These are phyloP conservation scores for Probaryconus sp. DNA, from an alignment of 1,140 invertebrate species.

Conservation along the genomic window DNA sequence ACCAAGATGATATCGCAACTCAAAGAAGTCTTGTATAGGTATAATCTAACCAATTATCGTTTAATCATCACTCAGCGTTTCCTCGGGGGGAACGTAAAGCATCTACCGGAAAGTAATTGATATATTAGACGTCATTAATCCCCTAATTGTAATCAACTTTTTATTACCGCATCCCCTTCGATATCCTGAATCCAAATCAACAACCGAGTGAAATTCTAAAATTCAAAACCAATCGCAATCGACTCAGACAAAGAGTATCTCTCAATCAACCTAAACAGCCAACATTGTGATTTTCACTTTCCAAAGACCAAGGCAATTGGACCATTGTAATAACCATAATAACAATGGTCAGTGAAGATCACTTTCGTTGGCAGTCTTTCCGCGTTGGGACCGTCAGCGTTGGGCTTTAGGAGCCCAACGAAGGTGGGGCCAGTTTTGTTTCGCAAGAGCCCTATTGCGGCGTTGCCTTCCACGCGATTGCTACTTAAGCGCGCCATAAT, in stretches of 20 bases:
- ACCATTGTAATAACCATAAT: conserved; percentile 8
- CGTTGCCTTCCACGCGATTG: conserved; percentile 71
- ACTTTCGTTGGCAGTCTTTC: conserved; percentile 35
- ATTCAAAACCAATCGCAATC: no score
- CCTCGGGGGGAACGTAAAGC: conserved; percentile 6
- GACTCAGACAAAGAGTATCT: no score
- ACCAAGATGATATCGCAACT: conserved; percentile 73
- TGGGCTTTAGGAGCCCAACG: conserved; percentile 19
- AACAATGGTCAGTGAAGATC: conserved; percentile 15
- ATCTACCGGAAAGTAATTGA: conserved; percentile 34
- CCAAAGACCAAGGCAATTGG: conserved; percentile 4
- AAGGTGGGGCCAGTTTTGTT: conserved; percentile 68
- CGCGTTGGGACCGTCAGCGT: conserved; percentile 18
- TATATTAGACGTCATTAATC: conserved; percentile 36
- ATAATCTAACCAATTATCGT: conserved; percentile 78
- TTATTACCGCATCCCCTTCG: no score
- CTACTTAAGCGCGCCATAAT: conserved; percentile 73
- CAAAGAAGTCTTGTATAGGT: conserved; percentile 71
- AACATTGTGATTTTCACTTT: conserved; percentile 29
- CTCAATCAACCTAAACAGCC: no score
- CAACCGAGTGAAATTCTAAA: no score
- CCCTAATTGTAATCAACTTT: conserved; percentile 4
- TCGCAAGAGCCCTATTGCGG: conserved; percentile 67
- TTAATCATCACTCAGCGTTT: conserved; percentile 68
- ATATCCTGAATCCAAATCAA: no score